Conservation (phyloP, 2,113 vertebrate species). For the Plectropomus leopardus region DNA sequence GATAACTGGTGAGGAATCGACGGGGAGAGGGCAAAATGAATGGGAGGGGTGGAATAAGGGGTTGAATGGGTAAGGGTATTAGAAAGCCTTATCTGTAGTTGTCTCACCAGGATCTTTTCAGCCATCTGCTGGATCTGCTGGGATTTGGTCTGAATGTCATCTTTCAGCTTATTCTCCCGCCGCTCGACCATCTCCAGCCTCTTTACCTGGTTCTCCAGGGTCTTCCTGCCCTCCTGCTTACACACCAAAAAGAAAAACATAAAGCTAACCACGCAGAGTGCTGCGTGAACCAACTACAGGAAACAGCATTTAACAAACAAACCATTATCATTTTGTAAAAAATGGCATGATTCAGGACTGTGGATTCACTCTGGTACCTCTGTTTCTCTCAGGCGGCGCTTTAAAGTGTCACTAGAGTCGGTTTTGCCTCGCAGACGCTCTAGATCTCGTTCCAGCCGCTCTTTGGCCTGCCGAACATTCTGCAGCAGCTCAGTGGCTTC, state of each 20-base stretch:
- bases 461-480: constrained; percentile 98
- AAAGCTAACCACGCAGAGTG: constrained; percentile 6
- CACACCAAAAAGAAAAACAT: constrained; percentile 42
- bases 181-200: constrained; percentile 97
- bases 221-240: constrained; percentile 96
- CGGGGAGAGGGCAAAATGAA: constrained; percentile 21
- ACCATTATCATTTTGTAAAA: neutral
- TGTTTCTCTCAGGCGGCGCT: constrained; percentile 93
- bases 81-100: constrained; percentile 65
- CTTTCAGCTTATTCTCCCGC: constrained; percentile 97
- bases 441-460: constrained; percentile 94
- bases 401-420: constrained; percentile 95
- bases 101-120: constrained; percentile 98
- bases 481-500: constrained; percentile 98
- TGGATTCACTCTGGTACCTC: constrained; percentile 86
- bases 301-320: neutral
- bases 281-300: neutral
- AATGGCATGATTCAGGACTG: neutral
- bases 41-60: constrained; percentile 43
- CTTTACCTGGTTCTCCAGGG: constrained; percentile 98
- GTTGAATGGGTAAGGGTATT: constrained; percentile 55
- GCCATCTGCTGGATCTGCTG: constrained; percentile 99
- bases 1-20: constrained; percentile 41
- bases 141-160: constrained; percentile 99
- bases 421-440: constrained; percentile 93